Evolutionary conservation across 1,140 invertebrate species (phyloP).

Genomic region (Atta colombica): DNA sequence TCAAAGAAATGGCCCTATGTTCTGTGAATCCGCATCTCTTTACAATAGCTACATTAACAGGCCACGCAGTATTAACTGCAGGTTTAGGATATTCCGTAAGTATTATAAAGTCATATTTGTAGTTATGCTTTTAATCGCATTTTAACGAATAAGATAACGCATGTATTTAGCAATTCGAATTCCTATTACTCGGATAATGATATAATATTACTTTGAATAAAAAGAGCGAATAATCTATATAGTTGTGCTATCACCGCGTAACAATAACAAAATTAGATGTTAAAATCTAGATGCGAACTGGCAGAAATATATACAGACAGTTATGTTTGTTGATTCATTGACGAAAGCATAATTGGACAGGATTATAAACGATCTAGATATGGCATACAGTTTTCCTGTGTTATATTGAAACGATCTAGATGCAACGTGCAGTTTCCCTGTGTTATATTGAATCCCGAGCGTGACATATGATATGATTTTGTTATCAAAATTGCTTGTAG

Average conservation of each 20-base stretch:
- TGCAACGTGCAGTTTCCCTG: background rate
- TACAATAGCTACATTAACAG: constrained; percentile 98
- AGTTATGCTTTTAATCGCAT: constrained; percentile 10
- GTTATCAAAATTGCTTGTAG: constrained; percentile 8
- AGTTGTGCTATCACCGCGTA: background rate
- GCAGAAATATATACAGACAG: background rate
- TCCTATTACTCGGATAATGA: background rate
- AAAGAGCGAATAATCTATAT: background rate
- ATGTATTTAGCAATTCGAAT: background rate
- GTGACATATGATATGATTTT: constrained; percentile 13
- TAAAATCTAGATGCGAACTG: constrained; percentile 43
- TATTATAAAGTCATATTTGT: constrained; percentile 52
- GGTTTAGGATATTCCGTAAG: constrained; percentile 93
- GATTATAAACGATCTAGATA: constrained; percentile 28
- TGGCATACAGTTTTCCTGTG: background rate
- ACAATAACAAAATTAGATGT: constrained; percentile 8
- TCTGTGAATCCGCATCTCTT: constrained; percentile 95
- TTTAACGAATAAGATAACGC: constrained; percentile 17
- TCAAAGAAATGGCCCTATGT: constrained; percentile 90
- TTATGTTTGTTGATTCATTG: constrained; percentile 61
- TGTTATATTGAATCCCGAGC: constrained; percentile 17
- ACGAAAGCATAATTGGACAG: constrained; percentile 46
- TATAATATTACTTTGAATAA: background rate
- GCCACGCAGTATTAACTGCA: constrained; percentile 93
- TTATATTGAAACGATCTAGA: constrained; percentile 28